Evolutionary conservation across 2,797 vertebrate species (phyloP), one percentile per base, ranked within the genome.

Genomic region (Buphagus erythrorhynchus): DNA sequence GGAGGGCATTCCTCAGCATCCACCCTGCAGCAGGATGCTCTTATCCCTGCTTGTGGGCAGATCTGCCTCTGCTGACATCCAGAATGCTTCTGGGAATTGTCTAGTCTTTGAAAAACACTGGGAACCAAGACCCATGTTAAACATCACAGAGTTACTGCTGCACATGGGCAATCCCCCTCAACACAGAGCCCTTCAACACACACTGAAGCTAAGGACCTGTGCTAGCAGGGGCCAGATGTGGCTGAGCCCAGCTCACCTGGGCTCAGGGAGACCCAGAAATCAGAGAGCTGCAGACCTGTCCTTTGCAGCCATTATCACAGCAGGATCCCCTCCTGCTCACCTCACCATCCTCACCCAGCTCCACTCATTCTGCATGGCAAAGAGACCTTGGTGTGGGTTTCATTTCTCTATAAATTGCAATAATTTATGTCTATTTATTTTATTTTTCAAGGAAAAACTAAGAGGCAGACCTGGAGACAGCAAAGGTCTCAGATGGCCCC

Each of bases 1-100:
- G 35, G 28, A 77, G 10, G 15, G 15, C 3, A 1, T 22, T 57
- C 2, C 3, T 11, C 51, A 78, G 36, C 82, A 67, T 3, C 57
- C 25, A 2, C 9, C 33, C 58, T 43, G 49, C 55, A 74, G 58
- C 54, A 78, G 29, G 74, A 54, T 15, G 16, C 11, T 86, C 49
- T 73, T 28, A 21, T 11, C 48, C 29, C 52, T 46, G 5, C 19
- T 40, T 11, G 0, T 0, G 8, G 11, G 16, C 22, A 18, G 12
- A n/a, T 29, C 68, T 46, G 35, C 36, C 76, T 25, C 72, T 48
- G 24, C 52, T 45, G 66, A 0, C 3, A 13, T 4, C 69, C 66
- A 63, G 46, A 61, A 49, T 1, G 16, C 29, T 13, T 18, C 36
- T 40, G 36, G 62, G 40, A 73, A 36, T 20, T 21, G 5, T 33